phyloP scores from a whole-genome alignment of 2,888 invertebrate genomes.

The Torymus aiolomorphi region DNA sequence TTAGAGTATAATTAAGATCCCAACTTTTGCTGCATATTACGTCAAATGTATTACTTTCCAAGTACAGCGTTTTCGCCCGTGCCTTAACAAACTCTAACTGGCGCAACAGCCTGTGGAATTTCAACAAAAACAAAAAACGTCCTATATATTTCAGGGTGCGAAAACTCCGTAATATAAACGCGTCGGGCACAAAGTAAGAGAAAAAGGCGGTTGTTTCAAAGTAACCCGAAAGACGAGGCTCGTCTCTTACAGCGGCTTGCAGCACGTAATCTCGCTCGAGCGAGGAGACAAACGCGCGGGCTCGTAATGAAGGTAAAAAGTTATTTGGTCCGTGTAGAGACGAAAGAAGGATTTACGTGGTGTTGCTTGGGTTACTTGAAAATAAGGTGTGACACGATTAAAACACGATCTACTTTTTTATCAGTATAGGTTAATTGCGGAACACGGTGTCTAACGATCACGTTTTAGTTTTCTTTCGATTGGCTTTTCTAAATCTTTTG shows the following conservation, averaged over 20 bases:
- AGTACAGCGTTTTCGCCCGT: no score
- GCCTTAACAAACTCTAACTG: no score
- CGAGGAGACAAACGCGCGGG: slow-evolving; percentile 20
- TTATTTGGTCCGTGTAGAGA: slow-evolving; percentile 17
- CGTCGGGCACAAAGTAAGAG: not conserved
- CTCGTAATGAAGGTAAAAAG: slow-evolving; percentile 38
- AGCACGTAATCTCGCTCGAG: slow-evolving; percentile 8
- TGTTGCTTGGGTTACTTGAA: slow-evolving; percentile 23
- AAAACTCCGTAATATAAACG: not conserved
- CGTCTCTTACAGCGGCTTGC: slow-evolving; percentile 4
- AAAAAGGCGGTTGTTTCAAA: slow-evolving; percentile 16
- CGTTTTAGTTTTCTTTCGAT: no score
- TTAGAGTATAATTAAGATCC: no score
- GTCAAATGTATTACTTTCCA: no score
- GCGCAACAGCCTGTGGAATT: no score
- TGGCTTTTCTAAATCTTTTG: no score
- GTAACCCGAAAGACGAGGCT: not conserved
- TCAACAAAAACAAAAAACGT: no score
- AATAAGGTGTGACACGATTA: slow-evolving; percentile 5
- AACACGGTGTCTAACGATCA: no score
- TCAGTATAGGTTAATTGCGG: no score
- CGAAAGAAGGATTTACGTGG: slow-evolving; percentile 13
- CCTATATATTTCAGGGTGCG: no score
- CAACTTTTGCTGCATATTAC: no score
- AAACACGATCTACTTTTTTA: slow-evolving; percentile 10